Evolutionary conservation across 2,888 invertebrate genomes (phyloP), one percentile per base, ranked within the genome.

Genomic region (Caenorhabditis imperialis): DNA sequence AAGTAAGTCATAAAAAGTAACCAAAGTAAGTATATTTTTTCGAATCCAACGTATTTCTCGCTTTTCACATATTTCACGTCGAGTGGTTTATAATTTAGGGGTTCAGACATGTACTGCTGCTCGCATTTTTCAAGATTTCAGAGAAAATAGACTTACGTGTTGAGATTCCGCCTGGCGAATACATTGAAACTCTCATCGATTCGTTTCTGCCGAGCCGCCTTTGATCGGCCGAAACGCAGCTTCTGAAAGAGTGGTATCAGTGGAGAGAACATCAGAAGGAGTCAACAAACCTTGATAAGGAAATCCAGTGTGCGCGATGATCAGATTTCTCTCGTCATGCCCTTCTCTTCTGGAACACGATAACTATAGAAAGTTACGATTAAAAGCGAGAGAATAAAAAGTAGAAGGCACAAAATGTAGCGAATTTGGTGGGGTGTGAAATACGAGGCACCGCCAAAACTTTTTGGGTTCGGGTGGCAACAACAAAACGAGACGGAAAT

Each of bases 131-230:
- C 3, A 20, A 12, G 14, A 51, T 8, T 22, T 22, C 10, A 33
- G 16, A 30, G 25, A 33, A 55, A 1, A 20, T 20, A 50, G 44
- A 62, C 71, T 37, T 16, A 74, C 69, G 67, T 67, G 37, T 71
- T 67, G 53, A 77, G 62, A 33, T 78, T 78, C 25, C 76, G 47
- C 14, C 69, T 25, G 4, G 80, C 80, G 47, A 75, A 73, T 6
- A 81, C 67, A 40, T 74, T 78, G 69, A 81, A 81, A 16, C 75
- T 75, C 48, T 81, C 80, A 45, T 81, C 80, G 63, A 81, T 81
- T 37, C 75, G 72, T 58, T 72, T 74, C 67, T 81, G 80, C 33
- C 80, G 80, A 40, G 80, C 76, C 58, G 74, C 73, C 65, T 73
- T 79, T 18, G 77, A 77, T 57, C 79, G 79, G 60, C 77, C 75